These are phyloP conservation scores for Triplophysa dalaica DNA, from an alignment of 2,113 vertebrate species.

Conservation along the genomic window DNA sequence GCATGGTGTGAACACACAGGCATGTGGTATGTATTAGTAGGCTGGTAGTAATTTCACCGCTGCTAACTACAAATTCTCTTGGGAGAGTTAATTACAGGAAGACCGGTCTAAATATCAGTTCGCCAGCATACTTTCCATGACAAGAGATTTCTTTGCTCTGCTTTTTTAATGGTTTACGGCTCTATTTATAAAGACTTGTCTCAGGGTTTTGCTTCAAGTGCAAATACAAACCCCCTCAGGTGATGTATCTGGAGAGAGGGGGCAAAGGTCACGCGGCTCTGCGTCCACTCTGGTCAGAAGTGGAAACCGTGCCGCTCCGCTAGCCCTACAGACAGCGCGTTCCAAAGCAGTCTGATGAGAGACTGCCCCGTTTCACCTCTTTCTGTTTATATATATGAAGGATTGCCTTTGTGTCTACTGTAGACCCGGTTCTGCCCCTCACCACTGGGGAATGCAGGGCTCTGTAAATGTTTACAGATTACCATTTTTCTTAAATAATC, in stretches of 20 bases:
- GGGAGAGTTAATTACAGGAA: conserved; percentile 99
- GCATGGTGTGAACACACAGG: conserved; percentile 71
- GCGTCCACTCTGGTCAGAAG: background rate
- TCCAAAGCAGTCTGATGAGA: conserved; percentile 14
- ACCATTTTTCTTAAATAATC: conserved; percentile 74
- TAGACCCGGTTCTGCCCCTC: conserved; percentile 60
- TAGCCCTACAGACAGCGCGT: conserved; percentile 31
- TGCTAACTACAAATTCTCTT: conserved; percentile 98
- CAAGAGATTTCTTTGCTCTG: conserved; percentile 80
- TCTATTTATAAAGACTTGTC: conserved; percentile 64
- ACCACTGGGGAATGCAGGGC: conserved; percentile 66
- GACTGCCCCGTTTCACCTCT: conserved; percentile 30
- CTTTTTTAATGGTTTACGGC: conserved; percentile 77
- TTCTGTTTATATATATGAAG: conserved; percentile 63
- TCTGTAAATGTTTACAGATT: conserved; percentile 86
- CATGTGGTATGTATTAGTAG: conserved; percentile 98
- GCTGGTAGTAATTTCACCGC: conserved; percentile 98
- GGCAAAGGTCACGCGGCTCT: conserved; percentile 34
- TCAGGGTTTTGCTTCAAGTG: conserved; percentile 60
- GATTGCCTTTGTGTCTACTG: conserved; percentile 62
- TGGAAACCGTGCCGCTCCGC: background rate
- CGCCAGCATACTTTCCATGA: conserved; percentile 92
- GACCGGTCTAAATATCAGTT: conserved; percentile 97
- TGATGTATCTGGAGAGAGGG: conserved; percentile 35
- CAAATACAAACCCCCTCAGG: conserved; percentile 60